A percentile compares a stretch with the other conserved stretches of the same genome.
phyloP scores from a whole-genome alignment of 2,797 vertebrate species.

The Allobates femoralis region DNA sequence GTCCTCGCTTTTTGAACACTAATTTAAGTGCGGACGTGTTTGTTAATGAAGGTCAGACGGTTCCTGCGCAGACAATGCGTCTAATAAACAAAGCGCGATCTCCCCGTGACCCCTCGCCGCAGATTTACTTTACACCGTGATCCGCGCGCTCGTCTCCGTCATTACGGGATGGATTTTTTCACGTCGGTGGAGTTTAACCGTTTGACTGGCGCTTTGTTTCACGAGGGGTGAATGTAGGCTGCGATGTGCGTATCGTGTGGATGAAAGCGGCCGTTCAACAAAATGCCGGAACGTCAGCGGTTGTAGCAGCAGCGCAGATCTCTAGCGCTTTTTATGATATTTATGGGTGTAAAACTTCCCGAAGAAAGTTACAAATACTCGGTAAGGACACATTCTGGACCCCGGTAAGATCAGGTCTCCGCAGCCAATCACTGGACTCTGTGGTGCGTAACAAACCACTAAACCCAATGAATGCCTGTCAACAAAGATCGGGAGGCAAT shows the following conservation, averaged over 20 bases:
- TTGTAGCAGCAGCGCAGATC: no score
- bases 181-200: neutral
- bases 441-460: no score
- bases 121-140: neutral
- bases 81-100: conserved; percentile 63
- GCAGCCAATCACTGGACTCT: no score
- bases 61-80: conserved; percentile 62
- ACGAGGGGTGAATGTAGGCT: neutral
- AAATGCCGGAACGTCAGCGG: no score
- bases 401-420: no score
- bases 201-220: neutral
- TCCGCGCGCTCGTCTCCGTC: neutral
- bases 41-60: conserved; percentile 61
- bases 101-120: neutral
- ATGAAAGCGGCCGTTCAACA: neutral
- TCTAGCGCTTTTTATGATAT: no score
- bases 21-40: conserved; percentile 62
- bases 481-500: no score
- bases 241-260: neutral
- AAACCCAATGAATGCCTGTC: no score
- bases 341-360: no score
- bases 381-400: no score
- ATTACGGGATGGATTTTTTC: neutral
- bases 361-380: no score
- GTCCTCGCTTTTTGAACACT: conserved; percentile 66